Evolutionary conservation across 1,140 invertebrate species (phyloP), one percentile per base, ranked within the genome.

Genomic region (Chironomus striatipennis): DNA sequence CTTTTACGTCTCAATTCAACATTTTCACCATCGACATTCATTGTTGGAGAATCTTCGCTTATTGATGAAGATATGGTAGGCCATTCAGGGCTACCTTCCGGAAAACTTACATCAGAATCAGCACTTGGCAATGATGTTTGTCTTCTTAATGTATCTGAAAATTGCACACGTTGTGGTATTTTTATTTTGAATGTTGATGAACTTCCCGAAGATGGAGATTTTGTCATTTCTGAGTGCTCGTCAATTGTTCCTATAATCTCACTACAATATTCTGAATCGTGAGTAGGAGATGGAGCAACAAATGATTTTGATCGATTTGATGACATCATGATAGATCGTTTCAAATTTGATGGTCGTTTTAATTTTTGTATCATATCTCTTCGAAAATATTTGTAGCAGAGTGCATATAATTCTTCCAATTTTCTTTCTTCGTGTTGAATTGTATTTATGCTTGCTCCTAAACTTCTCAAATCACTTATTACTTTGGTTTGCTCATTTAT

Each of bases 401-500:
- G 88, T 5, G 92, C 90, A 85, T 98, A 95, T 6, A 98, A 82
- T 81, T 98, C 96, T 75, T 96, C 92, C 20, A 98, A 83, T 73
- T 94, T 87, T 77, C 92, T 90, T 84, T 94, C 90, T 85, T 98
- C 97, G 78, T 94, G 88, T 78, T 97, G 93, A 75, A 98, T 94
- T 0, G 93, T 96, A 17, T 89, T 88, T 79, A 94, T 91, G n/a
- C 91, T 94, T 42, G 96, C 96, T 0, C 96, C 95, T 17, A 96
- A 83, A 5, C 91, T 90, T 79, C 93, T 86, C 73, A 98, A 85
- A 84, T 97, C 96, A 79, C 95, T 95, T 73, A 98, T 96, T 47
- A 97, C 92, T 84, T 95, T 95, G 0, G 94, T 88, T 82, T 98
- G 95, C 83, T 98, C 96, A 78, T 95, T 95, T 94, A 98, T 97